A percentile compares a stretch with the other conserved stretches of the same genome.
Evolutionary conservation across 2,888 invertebrate genomes (phyloP).

Genomic region (Lysandra coridon): DNA sequence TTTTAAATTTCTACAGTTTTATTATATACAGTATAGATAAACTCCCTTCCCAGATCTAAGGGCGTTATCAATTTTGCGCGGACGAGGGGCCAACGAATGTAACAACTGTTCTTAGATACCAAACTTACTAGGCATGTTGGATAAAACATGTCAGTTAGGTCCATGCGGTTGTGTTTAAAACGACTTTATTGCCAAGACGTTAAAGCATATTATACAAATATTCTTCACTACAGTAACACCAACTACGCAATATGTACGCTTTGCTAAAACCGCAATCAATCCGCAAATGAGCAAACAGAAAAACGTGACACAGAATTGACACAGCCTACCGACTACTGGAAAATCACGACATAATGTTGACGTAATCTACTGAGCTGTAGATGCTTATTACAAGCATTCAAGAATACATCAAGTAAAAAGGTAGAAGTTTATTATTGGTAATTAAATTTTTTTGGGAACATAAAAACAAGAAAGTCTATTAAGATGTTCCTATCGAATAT

Average conservation of each 20-base stretch:
- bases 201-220: not conserved
- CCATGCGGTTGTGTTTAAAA: not conserved
- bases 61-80: no score
- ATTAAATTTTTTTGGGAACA: no score
- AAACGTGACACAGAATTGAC: slow-evolving; percentile 22
- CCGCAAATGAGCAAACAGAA: slow-evolving; percentile 20
- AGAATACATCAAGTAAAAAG: not conserved
- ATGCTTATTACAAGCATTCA: not conserved
- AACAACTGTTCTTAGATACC: no score
- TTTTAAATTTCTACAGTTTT: no score
- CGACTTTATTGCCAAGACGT: not conserved
- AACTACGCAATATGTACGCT: not conserved
- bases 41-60: no score
- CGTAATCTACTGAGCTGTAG: slow-evolving; percentile 29
- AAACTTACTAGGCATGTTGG: no score
- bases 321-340: slow-evolving; percentile 19
- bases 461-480: no score
- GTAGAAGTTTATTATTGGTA: no score
- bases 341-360: slow-evolving; percentile 33
- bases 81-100: no score
- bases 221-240: not conserved
- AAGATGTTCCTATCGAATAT: no score
- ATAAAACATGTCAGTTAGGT: no score
- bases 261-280: slow-evolving; percentile 7
- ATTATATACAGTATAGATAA: no score